Conservation (phyloP, 2,113 vertebrate species). For the Ammodytes marinus region DNA sequence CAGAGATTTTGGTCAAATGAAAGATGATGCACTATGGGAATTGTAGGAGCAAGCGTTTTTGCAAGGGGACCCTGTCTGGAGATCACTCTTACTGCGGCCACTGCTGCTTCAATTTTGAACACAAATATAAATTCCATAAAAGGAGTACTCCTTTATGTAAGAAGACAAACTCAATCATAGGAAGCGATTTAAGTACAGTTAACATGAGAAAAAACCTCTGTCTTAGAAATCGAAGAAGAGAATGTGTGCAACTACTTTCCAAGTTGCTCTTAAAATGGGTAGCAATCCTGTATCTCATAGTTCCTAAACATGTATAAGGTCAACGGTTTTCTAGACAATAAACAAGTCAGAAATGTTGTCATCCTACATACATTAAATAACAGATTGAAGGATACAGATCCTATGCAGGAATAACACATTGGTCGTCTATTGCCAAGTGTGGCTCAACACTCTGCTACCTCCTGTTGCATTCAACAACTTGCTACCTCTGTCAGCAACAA, state of each 20-base stretch:
- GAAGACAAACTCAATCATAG: too few species aligned
- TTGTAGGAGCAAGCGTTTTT: neutral
- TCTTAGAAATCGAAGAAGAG: too few species aligned
- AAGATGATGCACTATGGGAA: neutral
- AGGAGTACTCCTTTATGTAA: too few species aligned
- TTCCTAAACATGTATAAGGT: too few species aligned
- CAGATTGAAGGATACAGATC: neutral
- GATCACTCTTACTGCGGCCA: too few species aligned
- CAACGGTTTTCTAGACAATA: neutral
- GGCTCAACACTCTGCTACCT: neutral
- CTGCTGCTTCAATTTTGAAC: neutral
- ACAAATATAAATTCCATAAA: too few species aligned
- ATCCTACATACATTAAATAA: neutral
- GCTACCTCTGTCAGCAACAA: constrained; percentile 14
- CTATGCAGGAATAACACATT: neutral
- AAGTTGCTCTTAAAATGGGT: too few species aligned
- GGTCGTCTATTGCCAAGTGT: neutral
- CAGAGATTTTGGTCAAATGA: neutral
- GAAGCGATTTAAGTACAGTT: too few species aligned
- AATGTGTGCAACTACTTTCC: too few species aligned
- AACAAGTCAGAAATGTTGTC: neutral
- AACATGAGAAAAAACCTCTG: too few species aligned
- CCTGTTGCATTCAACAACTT: neutral
- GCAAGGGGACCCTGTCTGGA: neutral
- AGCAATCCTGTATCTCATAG: too few species aligned